Evolutionary conservation across 2,797 vertebrate species (phyloP).

Genomic region (Loris lydekkerianus): DNA sequence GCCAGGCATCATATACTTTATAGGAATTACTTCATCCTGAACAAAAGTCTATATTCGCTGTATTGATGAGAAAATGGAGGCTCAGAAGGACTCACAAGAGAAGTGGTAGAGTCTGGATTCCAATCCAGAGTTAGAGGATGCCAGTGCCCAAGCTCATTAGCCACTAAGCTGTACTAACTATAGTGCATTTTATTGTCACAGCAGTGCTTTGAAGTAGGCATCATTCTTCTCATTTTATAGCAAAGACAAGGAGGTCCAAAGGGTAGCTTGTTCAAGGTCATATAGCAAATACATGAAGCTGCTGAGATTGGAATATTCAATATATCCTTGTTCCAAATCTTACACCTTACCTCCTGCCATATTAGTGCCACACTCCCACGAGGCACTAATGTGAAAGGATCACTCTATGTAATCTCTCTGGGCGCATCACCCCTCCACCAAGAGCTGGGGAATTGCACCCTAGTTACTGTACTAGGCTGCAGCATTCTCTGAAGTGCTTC

Average conservation of each 20-base stretch:
- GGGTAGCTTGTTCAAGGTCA: constrained; percentile 24
- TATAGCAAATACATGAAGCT: not conserved
- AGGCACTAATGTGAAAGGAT: not conserved
- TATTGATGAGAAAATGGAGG: not conserved
- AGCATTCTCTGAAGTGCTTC: not conserved
- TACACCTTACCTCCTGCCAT: not conserved
- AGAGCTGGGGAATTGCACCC: not conserved
- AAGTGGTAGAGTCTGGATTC: not conserved
- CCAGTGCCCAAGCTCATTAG: not conserved
- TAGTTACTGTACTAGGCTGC: not conserved
- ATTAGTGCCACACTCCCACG: not conserved
- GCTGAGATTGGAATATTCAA: not conserved
- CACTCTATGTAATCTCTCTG: not conserved
- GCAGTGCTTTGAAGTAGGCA: not conserved
- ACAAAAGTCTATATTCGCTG: not conserved
- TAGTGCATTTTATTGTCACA: not conserved
- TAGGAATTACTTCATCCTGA: not conserved
- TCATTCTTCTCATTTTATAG: constrained; percentile 21
- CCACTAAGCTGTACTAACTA: not conserved
- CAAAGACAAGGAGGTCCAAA: not conserved
- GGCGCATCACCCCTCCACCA: not conserved
- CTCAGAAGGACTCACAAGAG: not conserved
- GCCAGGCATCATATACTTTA: not conserved
- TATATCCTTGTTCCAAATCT: not conserved
- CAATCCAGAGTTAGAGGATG: not conserved